Percentiles rank a stretch among this genome's conserved stretches.
phyloP scores from a whole-genome alignment of 2,888 invertebrate genomes.

The Erebia ligea region DNA sequence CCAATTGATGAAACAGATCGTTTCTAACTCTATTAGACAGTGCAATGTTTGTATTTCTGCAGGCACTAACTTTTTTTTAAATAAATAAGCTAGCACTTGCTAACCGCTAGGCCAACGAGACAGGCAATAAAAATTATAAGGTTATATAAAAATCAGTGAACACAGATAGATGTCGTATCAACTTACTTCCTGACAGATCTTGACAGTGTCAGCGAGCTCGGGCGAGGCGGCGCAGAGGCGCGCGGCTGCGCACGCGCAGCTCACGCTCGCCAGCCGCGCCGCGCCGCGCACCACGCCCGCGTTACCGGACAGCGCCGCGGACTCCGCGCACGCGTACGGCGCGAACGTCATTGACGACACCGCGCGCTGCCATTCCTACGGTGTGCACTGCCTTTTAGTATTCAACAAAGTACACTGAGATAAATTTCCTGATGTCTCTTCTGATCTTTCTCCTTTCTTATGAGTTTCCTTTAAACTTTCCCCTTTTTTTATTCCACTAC shows the following conservation, averaged over 20 bases:
- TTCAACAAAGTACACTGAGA: too few relatives aligned
- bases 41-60: too few relatives aligned
- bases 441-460: too few relatives aligned
- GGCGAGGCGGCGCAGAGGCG: constrained; percentile 66
- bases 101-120: too few relatives aligned
- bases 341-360: constrained; percentile 56
- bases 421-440: too few relatives aligned
- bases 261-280: constrained; percentile 72
- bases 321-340: constrained; percentile 42
- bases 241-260: constrained; percentile 76
- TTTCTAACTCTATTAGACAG: not conserved
- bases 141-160: too few relatives aligned
- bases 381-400: not conserved
- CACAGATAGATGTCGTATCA: not conserved
- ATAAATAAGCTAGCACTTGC: too few relatives aligned
- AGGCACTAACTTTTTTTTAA: too few relatives aligned
- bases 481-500: too few relatives aligned
- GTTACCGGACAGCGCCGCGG: constrained; percentile 53
- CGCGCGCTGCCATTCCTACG: constrained; percentile 74
- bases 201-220: constrained; percentile 62
- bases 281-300: constrained; percentile 75
- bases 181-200: constrained; percentile 69
- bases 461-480: too few relatives aligned
- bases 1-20: not conserved
- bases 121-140: too few relatives aligned